phyloP scores from a whole-genome alignment of 2,888 invertebrate species.

The Drosophila koepferae region DNA sequence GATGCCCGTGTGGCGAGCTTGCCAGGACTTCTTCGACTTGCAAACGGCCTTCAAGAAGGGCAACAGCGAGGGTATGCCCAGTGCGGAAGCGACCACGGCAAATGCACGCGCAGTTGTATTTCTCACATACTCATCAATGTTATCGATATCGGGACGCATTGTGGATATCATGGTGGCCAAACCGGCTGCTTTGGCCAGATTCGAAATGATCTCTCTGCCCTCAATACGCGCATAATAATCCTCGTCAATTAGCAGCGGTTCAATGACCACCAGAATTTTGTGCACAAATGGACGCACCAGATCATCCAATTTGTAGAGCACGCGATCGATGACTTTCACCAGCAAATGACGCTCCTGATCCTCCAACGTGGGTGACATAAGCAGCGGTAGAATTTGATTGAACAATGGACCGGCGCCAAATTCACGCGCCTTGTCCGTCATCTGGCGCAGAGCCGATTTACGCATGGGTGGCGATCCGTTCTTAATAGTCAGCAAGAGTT shows the following conservation, averaged over 20 bases:
- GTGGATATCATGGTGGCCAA: constrained; percentile 99
- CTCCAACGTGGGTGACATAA: constrained; percentile 99
- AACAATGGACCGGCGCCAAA: constrained; percentile 99
- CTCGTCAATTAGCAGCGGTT: constrained; percentile 99
- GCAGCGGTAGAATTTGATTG: constrained; percentile 98
- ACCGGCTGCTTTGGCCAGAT: constrained; percentile 99
- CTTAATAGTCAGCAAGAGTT: constrained; percentile 98
- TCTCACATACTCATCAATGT: constrained; percentile 99
- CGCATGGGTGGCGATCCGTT: constrained; percentile 99
- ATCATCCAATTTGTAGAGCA: constrained; percentile 99
- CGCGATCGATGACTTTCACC: constrained; percentile 99
- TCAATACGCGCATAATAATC: constrained; percentile 99
- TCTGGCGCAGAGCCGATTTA: constrained; percentile 98
- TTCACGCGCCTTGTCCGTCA: constrained; percentile 99
- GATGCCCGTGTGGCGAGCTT: constrained; percentile 98
- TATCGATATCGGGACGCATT: constrained; percentile 99
- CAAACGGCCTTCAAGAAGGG: constrained; percentile 99
- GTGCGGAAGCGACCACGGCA: constrained; percentile 99
- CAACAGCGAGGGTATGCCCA: constrained; percentile 97
- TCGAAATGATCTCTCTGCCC: constrained; percentile 99
- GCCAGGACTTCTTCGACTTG: constrained; percentile 99
- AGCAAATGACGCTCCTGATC: constrained; percentile 99
- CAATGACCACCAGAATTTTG: constrained; percentile 99
- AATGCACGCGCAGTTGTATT: constrained; percentile 99
- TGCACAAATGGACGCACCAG: constrained; percentile 99